Evolutionary conservation across 1,140 invertebrate genomes (phyloP).

Genomic region (Papilio polyxenes): DNA sequence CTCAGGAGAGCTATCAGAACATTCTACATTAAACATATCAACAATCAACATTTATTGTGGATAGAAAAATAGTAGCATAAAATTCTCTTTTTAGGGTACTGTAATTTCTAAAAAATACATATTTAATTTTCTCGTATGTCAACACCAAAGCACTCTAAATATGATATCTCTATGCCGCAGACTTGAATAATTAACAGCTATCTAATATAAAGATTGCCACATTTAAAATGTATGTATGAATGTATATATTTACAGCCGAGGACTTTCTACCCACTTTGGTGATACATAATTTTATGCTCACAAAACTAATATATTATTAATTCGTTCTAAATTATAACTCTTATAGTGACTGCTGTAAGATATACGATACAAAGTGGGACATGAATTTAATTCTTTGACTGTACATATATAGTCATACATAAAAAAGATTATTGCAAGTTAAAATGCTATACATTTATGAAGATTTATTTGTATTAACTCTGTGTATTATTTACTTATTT

Average conservation of each 20-base stretch:
- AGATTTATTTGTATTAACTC: not conserved
- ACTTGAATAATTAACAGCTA: slow-evolving; percentile 33
- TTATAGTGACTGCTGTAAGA: not conserved
- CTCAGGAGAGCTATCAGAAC: too few species aligned
- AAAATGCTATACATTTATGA: slow-evolving; percentile 39
- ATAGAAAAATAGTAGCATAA: slow-evolving; percentile 9
- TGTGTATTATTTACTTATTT: slow-evolving; percentile 5
- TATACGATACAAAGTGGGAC: not conserved
- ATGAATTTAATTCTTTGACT: not conserved
- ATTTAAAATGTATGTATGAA: slow-evolving; percentile 37
- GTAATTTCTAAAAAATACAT: not conserved
- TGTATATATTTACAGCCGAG: slow-evolving; percentile 27
- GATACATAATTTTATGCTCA: not conserved
- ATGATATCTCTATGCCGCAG: slow-evolving; percentile 34
- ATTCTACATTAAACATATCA: not conserved
- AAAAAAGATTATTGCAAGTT: slow-evolving; percentile 50
- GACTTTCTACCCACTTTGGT: not conserved
- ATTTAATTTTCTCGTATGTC: not conserved
- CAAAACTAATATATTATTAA: too few species aligned
- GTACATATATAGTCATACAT: slow-evolving; percentile 40
- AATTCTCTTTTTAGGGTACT: not conserved
- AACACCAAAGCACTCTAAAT: slow-evolving; percentile 38
- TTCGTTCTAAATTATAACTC: too few species aligned
- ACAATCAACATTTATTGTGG: not conserved
- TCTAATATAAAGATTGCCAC: slow-evolving; percentile 53